Conservation (phyloP, 2,797 vertebrate genomes). For the Lacerta bilineata region DNA sequence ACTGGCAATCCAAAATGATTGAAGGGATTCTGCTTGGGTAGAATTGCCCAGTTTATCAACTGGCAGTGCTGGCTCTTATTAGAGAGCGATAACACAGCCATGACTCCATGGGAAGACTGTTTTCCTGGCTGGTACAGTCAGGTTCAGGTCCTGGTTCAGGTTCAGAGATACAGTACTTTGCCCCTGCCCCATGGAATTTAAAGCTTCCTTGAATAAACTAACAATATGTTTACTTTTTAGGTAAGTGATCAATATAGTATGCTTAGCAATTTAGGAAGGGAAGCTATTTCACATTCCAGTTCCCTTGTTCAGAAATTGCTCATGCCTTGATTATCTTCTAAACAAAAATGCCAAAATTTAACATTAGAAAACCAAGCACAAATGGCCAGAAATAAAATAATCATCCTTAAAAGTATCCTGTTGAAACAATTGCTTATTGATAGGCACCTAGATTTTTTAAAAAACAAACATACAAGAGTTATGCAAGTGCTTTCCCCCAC, state of each 20-base stretch:
- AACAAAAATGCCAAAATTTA: background rate
- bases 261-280: background rate
- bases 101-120: background rate
- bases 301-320: background rate
- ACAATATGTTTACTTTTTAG: background rate
- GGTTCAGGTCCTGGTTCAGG: background rate
- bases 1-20: conserved; percentile 16
- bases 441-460: background rate
- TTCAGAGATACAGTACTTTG: background rate
- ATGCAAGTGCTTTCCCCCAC: background rate
- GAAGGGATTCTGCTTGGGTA: background rate
- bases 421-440: too few species aligned
- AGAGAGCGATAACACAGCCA: background rate
- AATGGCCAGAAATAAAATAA: too few species aligned
- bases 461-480: background rate
- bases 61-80: background rate
- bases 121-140: too few species aligned
- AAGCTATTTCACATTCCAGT: background rate
- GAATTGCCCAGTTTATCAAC: conserved; percentile 7
- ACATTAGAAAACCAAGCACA: background rate
- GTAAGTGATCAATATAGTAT: background rate
- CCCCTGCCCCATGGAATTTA: background rate
- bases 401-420: too few species aligned
- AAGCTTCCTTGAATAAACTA: background rate
- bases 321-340: background rate